Percentiles rank a stretch among this genome's conserved stretches.
These are phyloP conservation scores for Sarcophaga caerulescens DNA, from an alignment of 2,888 invertebrate genomes.

Conservation along the genomic window DNA sequence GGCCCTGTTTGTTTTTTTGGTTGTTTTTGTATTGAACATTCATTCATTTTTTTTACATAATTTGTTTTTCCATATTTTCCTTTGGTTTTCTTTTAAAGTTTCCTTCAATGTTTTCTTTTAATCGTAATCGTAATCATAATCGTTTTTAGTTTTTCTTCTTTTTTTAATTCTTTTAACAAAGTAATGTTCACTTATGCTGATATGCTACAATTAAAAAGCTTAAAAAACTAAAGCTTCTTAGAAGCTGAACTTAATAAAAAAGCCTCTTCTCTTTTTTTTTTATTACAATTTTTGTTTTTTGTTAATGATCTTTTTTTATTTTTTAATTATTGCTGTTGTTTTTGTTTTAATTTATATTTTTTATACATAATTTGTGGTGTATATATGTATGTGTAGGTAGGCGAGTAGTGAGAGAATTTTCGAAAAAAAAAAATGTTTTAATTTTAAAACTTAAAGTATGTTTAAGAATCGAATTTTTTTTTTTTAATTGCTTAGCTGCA, in stretches of 20 bases:
- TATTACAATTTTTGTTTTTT: conserved; percentile 40
- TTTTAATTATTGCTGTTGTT: conserved; percentile 46
- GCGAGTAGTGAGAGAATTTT: no score
- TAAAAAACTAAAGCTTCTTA: conserved; percentile 69
- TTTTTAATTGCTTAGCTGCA: no score
- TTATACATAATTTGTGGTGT: no score
- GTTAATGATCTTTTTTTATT: conserved; percentile 1
- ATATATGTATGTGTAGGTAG: no score
- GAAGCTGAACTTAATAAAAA: conserved; percentile 68
- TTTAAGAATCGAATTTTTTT: no score
- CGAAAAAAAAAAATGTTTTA: no score
- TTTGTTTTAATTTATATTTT: neutral
- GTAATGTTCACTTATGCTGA: conserved; percentile 63
- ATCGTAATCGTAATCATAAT: neutral
- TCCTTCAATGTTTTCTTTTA: conserved; percentile 22
- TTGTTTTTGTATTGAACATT: neutral
- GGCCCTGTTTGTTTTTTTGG: conserved; percentile 17
- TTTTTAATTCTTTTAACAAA: conserved; percentile 54
- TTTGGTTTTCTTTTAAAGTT: conserved; percentile 4
- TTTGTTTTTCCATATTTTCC: conserved; percentile 4
- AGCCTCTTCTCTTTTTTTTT: conserved; percentile 60
- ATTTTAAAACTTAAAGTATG: no score
- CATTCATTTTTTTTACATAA: no score
- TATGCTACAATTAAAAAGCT: conserved; percentile 69
- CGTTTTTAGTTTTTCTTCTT: conserved; percentile 29